A percentile compares a stretch with the other conserved stretches of the same genome.
These are phyloP conservation scores for Tethea ocularis DNA, from an alignment of 2,888 invertebrate genomes.

Conservation along the genomic window DNA sequence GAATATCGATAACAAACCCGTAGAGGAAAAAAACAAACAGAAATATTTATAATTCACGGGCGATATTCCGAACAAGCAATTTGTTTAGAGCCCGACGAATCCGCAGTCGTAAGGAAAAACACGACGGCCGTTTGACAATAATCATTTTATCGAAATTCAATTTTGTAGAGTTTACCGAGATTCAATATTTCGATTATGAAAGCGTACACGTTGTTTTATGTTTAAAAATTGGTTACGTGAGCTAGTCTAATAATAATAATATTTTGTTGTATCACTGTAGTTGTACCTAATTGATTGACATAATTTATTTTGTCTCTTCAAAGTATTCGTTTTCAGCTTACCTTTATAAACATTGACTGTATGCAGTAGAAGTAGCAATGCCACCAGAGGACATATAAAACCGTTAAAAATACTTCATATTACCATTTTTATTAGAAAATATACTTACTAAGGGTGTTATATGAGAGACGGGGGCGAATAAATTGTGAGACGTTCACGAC, in stretches of 20 bases:
- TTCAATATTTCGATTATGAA: constrained; percentile 10
- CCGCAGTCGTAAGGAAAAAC: constrained; percentile 40
- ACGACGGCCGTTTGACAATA: constrained; percentile 38
- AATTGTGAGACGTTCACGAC: constrained; percentile 63
- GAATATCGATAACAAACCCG: constrained; percentile 33
- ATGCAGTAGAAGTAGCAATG: constrained; percentile 16
- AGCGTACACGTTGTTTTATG: background rate
- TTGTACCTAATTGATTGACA: no score
- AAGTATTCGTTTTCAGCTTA: no score
- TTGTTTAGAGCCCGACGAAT: constrained; percentile 36
- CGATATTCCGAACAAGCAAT: constrained; percentile 36
- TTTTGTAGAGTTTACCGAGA: constrained; percentile 29
- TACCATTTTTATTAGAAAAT: constrained; percentile 78
- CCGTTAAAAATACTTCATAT: constrained; percentile 66
- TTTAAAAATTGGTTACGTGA: background rate
- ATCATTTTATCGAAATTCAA: constrained; percentile 43
- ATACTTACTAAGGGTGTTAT: constrained; percentile 51
- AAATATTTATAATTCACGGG: constrained; percentile 28
- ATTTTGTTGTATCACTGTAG: constrained; percentile 6
- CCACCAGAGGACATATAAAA: constrained; percentile 44
- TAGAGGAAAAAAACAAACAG: constrained; percentile 38
- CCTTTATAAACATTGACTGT: constrained; percentile 18
- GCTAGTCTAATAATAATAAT: constrained; percentile 15
- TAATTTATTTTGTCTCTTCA: no score
- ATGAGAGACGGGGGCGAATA: constrained; percentile 50